A percentile compares a stretch with the other conserved stretches of the same genome.
Evolutionary conservation across 2,797 vertebrate species (phyloP).

Genomic region (Dipus sagitta): DNA sequence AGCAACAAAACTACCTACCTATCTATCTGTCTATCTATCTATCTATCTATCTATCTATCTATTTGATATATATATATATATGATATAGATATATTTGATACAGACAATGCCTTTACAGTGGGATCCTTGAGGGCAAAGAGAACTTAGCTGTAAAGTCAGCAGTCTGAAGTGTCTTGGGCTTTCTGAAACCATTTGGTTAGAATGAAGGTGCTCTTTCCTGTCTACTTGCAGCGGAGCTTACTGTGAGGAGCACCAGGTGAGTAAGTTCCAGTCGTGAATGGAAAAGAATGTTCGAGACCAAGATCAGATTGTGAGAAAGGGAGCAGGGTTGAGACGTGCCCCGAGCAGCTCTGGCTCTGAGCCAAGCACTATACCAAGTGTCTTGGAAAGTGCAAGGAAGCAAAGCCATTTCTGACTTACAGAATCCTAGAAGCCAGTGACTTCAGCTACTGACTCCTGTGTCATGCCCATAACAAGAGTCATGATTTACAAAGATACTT

Average conservation of each 20-base stretch:
- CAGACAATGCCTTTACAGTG: background rate
- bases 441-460: background rate
- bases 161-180: background rate
- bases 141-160: background rate
- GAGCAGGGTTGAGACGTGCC: too few relatives aligned
- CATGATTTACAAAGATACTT: constrained; percentile 31
- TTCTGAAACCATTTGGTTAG: background rate
- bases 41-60: too few relatives aligned
- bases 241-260: background rate
- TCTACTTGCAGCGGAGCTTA: background rate
- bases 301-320: background rate
- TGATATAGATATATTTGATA: constrained; percentile 11
- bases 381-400: constrained; percentile 6
- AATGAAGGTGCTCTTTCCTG: background rate
- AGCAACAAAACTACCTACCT: background rate
- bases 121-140: background rate
- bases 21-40: too few relatives aligned
- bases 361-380: background rate
- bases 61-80: too few relatives aligned
- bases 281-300: constrained; percentile 10
- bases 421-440: background rate
- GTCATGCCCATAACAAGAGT: background rate
- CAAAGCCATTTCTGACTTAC: background rate
- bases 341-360: background rate
- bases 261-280: background rate